phyloP scores from a whole-genome alignment of 2,797 vertebrate species.

The Periophthalmus magnuspinnatus region DNA sequence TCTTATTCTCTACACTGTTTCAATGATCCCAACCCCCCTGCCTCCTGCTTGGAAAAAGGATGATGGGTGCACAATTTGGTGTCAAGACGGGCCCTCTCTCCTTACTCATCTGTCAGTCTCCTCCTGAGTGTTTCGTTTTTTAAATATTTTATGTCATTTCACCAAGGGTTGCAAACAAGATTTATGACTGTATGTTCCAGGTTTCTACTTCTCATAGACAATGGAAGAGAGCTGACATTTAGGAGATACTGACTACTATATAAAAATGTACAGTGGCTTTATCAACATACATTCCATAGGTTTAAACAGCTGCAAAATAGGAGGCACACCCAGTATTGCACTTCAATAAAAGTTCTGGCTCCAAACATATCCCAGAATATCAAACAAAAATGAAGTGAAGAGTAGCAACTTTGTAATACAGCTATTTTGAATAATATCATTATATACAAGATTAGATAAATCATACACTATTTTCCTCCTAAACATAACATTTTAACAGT shows the following conservation, averaged over 20 bases:
- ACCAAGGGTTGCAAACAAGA: slow-evolving; percentile 60
- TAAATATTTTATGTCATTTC: slow-evolving; percentile 57
- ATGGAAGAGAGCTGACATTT: slow-evolving; percentile 73
- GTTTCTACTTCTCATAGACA: slow-evolving; percentile 59
- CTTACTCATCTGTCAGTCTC: slow-evolving; percentile 61
- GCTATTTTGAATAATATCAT: slow-evolving; percentile 88
- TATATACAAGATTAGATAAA: slow-evolving; percentile 98
- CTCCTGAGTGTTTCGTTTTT: slow-evolving; percentile 46
- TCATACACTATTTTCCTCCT: slow-evolving; percentile 94
- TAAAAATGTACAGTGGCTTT: slow-evolving; percentile 99
- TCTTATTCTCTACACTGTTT: slow-evolving; percentile 65
- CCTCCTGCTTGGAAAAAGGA: slow-evolving; percentile 71
- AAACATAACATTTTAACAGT: slow-evolving; percentile 94
- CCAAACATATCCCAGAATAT: slow-evolving; percentile 99
- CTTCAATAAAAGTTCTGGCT: slow-evolving; percentile 99
- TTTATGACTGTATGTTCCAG: slow-evolving; percentile 68
- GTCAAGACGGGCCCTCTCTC: slow-evolving; percentile 70
- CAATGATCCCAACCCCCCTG: slow-evolving; percentile 39
- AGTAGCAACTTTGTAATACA: slow-evolving; percentile 93
- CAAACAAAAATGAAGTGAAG: slow-evolving; percentile 98
- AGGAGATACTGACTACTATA: slow-evolving; percentile 86
- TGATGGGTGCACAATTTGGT: slow-evolving; percentile 78
- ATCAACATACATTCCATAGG: slow-evolving; percentile 99
- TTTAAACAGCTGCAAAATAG: slow-evolving; percentile 98
- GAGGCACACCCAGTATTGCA: slow-evolving; percentile 99